phyloP scores from a whole-genome alignment of 92 coral and sea anemone genomes.

The Plumapathes pennacea region DNA sequence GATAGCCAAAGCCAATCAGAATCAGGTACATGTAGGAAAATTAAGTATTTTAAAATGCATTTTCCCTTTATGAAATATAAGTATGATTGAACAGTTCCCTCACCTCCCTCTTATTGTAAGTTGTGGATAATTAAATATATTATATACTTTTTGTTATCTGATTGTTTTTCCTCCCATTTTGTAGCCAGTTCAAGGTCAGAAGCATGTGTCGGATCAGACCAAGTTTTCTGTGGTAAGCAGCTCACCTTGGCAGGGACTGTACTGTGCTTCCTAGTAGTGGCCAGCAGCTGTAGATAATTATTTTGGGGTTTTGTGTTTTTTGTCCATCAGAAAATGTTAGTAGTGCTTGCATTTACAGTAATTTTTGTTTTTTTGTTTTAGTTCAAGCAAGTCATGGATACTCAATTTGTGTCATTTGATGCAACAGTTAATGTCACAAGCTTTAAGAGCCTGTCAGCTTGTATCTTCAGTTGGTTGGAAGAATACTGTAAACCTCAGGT shows the following conservation, averaged over 20 bases:
- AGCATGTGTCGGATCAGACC: constrained; percentile 88
- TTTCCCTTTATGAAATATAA: too few relatives aligned
- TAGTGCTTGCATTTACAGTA: too few relatives aligned
- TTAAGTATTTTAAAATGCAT: too few relatives aligned
- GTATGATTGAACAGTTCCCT: too few relatives aligned
- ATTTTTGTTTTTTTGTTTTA: constrained; percentile 1
- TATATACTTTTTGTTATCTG: neutral
- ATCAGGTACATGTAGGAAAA: constrained; percentile 86
- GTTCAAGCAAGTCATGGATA: constrained; percentile 92
- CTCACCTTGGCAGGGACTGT: too few relatives aligned
- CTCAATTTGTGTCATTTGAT: constrained; percentile 88
- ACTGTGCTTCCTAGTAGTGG: neutral
- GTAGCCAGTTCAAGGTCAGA: constrained; percentile 79
- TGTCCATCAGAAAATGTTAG: too few relatives aligned
- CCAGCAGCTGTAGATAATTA: too few relatives aligned
- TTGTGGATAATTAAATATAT: too few relatives aligned
- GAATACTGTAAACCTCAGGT: constrained; percentile 99
- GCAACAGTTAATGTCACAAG: constrained; percentile 70
- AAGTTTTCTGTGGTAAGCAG: constrained; percentile 91
- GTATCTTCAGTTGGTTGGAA: constrained; percentile 94
- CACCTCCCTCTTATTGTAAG: too few relatives aligned
- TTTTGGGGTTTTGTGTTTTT: too few relatives aligned
- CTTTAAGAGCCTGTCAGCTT: constrained; percentile 88
- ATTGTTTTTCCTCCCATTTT: neutral
- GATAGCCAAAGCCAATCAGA: constrained; percentile 90